Base-by-base conservation (phyloP, 2,888 invertebrate species). In the Oegoconia quadripuncta region DNA sequence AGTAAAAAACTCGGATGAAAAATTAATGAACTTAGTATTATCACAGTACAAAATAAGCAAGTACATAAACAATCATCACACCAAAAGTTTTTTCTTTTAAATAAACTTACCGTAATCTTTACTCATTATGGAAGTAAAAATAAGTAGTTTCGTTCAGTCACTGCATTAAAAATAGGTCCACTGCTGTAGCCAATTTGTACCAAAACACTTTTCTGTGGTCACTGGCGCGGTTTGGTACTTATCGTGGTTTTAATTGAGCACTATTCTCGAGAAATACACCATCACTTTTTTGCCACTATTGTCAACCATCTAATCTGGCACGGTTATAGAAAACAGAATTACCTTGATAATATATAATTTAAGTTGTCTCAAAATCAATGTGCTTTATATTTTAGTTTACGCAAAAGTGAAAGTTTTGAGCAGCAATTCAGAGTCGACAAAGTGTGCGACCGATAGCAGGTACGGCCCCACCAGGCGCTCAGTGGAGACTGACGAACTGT, bases 101-200 rank as follows among this genome's bases (percentile, higher is more conserved):
- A 13, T 27, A 13, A 26, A 27, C 74, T 64, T 53, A 81, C 81
- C 81, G 46, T 74, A 79, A 53, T 76, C 74, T 59, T 80, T 79
- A 38, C 71, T 74, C 81, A 81, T 81, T 39, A 29, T 55, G 39
- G 30, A 26, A 15, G 2, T 15, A 3, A n/a, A n/a, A n/a, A n/a
- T 9, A 8, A 9, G 11, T 31, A 16, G 9, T 18, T 20, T 12
- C 31, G 12, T 31, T 1, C 12, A 5, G 15, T 30, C 30, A 17
- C 30, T 30, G 30, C 30, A 30, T 20, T 9, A 13, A 30, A n/a
- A 38, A 34, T 50, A 29, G 41, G 23, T 41, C 18, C 17, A 27
- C 14, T 12, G 8, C 22, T 28, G 28, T 18, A 34, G 26, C 34
- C 30, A 34, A 34, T 34, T 16, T 9, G 20, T 26, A 22, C 22